phyloP scores from a whole-genome alignment of 2,113 vertebrate species.

The Motacilla tschutschensis region DNA sequence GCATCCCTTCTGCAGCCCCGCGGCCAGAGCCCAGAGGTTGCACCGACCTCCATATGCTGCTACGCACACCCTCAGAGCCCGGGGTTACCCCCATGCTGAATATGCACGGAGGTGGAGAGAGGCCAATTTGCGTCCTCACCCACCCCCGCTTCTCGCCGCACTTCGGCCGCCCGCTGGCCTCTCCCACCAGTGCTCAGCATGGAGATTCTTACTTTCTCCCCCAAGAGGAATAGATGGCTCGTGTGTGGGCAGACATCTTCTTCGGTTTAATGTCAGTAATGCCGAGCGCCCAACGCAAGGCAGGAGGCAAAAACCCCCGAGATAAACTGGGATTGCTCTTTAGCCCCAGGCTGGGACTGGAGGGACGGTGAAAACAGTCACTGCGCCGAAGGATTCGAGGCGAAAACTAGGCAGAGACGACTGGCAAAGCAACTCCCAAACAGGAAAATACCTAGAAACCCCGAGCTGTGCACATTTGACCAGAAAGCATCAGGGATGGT shows the following conservation, averaged over 20 bases:
- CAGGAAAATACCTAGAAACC: neutral
- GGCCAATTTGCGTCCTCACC: accelerated
- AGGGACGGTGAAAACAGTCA: neutral
- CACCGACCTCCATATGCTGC: neutral
- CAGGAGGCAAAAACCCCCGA: neutral
- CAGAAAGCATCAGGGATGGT: neutral
- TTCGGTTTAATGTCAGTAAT: neutral
- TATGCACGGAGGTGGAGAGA: neutral
- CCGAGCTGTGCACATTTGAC: accelerated
- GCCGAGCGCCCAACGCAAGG: neutral
- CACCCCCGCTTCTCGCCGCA: accelerated
- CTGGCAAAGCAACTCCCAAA: neutral
- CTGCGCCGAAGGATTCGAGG: neutral
- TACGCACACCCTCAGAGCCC: too few relatives aligned
- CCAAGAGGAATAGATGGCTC: neutral
- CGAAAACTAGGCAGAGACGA: neutral
- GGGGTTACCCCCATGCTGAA: accelerated
- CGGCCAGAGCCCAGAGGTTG: neutral
- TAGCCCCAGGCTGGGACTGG: neutral
- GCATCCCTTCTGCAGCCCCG: neutral
- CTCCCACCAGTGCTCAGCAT: neutral
- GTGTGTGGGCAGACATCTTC: neutral
- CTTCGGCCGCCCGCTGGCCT: neutral
- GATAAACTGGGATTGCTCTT: neutral
- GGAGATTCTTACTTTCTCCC: neutral